Percentiles rank a stretch among this genome's conserved stretches.
phyloP scores from a whole-genome alignment of 2,797 vertebrate species.

The Coranthus polyacanthus region DNA sequence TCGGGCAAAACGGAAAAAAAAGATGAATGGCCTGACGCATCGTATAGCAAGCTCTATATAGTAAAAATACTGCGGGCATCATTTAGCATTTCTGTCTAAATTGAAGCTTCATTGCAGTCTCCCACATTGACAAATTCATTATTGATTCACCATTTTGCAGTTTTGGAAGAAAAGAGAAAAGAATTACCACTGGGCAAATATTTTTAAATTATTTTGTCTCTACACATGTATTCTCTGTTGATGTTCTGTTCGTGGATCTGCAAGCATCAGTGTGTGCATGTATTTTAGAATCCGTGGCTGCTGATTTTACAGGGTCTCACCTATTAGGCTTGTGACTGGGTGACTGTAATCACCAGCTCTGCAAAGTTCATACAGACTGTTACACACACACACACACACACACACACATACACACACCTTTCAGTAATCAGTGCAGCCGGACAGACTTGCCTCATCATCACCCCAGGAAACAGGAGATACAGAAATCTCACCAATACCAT shows the following conservation, averaged over 20 bases:
- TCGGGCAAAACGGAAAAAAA: conserved; percentile 36
- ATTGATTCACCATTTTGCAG: neutral
- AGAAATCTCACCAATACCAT: conserved; percentile 59
- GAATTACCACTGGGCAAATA: neutral
- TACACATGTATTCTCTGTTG: conserved; percentile 1
- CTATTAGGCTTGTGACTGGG: conserved; percentile 64
- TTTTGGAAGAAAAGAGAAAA: conserved; percentile 1
- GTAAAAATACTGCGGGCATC: conserved; percentile 16
- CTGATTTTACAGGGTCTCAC: conserved; percentile 37
- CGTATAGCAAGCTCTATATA: neutral
- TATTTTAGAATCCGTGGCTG: conserved; percentile 13
- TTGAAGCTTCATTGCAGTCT: conserved; percentile 10
- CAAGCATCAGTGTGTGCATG: conserved; percentile 4
- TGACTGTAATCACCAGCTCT: conserved; percentile 72
- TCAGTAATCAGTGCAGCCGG: no score
- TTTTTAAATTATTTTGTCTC: conserved; percentile 10
- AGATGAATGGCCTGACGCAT: conserved; percentile 57
- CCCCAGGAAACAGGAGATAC: conserved; percentile 63
- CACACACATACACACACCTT: conserved; percentile 23
- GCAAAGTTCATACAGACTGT: conserved; percentile 67
- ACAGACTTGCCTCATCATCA: conserved; percentile 74
- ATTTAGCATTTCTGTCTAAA: conserved; percentile 30
- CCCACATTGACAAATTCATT: neutral
- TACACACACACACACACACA: conserved; percentile 28
- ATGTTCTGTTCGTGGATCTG: neutral